Conservation (phyloP, 2,113 vertebrate species). For the Bufo bufo region DNA sequence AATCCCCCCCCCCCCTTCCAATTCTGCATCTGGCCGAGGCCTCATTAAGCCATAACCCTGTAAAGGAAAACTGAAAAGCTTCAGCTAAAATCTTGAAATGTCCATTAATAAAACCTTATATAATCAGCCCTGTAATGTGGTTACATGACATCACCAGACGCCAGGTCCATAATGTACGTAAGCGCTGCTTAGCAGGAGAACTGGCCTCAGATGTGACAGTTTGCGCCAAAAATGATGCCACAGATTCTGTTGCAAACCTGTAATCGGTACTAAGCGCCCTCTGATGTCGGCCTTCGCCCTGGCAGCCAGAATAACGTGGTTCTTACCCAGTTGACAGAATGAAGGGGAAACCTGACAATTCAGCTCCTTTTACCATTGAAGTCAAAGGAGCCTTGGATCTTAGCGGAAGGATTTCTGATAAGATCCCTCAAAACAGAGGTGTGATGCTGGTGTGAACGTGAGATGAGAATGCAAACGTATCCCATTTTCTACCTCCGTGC, state of each 20-base stretch:
- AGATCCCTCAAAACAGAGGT: neutral
- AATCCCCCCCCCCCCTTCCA: neutral
- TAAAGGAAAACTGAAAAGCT: neutral
- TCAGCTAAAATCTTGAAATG: neutral
- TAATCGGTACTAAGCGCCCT: too few species aligned
- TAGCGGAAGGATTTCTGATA: too few species aligned
- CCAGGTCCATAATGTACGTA: neutral
- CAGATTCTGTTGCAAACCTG: too few species aligned
- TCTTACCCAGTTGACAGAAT: too few species aligned
- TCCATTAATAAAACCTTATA: conserved; percentile 1
- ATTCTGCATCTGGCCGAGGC: neutral
- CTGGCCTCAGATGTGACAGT: too few species aligned
- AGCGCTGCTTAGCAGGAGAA: too few species aligned
- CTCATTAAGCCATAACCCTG: neutral
- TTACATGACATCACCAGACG: neutral
- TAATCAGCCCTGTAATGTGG: neutral
- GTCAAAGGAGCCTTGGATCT: too few species aligned
- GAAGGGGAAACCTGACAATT: too few species aligned
- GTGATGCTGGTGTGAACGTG: neutral
- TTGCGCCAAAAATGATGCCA: too few species aligned
- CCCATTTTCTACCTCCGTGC: neutral
- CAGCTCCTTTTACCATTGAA: too few species aligned
- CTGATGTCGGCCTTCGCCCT: too few species aligned
- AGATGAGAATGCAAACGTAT: neutral
- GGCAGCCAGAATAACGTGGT: too few species aligned